A percentile compares a stretch with the other conserved stretches of the same genome.
phyloP scores from a whole-genome alignment of 2,113 vertebrate genomes.

The Colistium nudipinnis region DNA sequence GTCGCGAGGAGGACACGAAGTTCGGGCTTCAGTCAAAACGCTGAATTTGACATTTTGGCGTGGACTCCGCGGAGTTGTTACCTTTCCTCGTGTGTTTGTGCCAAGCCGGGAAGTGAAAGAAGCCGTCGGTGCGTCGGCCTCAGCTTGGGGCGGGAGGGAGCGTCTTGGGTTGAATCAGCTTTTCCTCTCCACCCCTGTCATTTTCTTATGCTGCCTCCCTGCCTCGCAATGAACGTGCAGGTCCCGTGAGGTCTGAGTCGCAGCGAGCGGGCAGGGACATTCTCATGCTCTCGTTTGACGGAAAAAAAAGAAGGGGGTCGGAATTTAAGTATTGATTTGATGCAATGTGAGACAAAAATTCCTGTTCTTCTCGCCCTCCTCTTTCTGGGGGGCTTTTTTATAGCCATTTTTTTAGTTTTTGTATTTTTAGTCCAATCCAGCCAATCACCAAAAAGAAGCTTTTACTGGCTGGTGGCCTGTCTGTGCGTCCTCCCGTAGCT shows the following conservation, averaged over 20 bases:
- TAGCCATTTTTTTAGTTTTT: slow-evolving; percentile 18
- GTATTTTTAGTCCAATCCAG: slow-evolving; percentile 32
- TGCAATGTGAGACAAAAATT: slow-evolving; percentile 64
- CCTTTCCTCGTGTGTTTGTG: slow-evolving; percentile 42
- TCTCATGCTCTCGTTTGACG: slow-evolving; percentile 41
- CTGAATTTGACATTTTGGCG: slow-evolving; percentile 50
- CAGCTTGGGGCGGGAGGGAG: slow-evolving; percentile 33
- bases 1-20: not conserved
- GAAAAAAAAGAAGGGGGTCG: slow-evolving; percentile 31
- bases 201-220: slow-evolving; percentile 38
- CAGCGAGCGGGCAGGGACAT: slow-evolving; percentile 66
- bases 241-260: slow-evolving; percentile 47
- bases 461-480: not conserved
- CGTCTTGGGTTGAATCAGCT: slow-evolving; percentile 56
- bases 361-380: slow-evolving; percentile 7
- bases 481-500: slow-evolving; percentile 4
- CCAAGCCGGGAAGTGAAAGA: slow-evolving; percentile 30
- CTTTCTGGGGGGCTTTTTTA: slow-evolving; percentile 35
- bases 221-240: slow-evolving; percentile 35
- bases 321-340: slow-evolving; percentile 69
- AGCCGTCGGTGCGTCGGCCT: slow-evolving; percentile 14
- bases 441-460: slow-evolving; percentile 9
- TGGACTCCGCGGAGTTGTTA: slow-evolving; percentile 27
- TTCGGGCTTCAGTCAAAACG: slow-evolving; percentile 43
- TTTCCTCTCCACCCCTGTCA: slow-evolving; percentile 37